phyloP scores from a whole-genome alignment of 2,113 vertebrate genomes.

The Ahaetulla prasina region DNA sequence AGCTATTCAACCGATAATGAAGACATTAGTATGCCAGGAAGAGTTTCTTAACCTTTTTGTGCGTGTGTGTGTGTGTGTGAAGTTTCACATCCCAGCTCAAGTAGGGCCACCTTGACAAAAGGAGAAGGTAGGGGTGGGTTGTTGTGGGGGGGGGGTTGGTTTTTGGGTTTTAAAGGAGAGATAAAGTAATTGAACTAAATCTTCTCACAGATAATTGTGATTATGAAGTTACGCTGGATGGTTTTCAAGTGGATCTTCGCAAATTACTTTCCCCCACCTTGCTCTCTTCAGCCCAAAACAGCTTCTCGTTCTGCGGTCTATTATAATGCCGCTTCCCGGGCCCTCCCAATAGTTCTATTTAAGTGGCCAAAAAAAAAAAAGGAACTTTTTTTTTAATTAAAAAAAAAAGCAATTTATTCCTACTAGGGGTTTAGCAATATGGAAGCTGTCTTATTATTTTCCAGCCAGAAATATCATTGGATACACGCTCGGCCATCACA shows the following conservation, averaged over 20 bases:
- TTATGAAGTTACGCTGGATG: slow-evolving; percentile 60
- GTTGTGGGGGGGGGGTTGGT: too few relatives aligned
- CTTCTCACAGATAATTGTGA: slow-evolving; percentile 69
- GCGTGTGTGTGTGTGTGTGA: neutral
- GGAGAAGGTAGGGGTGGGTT: too few relatives aligned
- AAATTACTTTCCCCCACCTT: slow-evolving; percentile 63
- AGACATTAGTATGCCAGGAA: slow-evolving; percentile 51
- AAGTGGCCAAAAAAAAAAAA: neutral
- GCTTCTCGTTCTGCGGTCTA: slow-evolving; percentile 12
- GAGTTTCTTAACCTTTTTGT: slow-evolving; percentile 50
- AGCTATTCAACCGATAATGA: slow-evolving; percentile 48
- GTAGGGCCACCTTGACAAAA: slow-evolving; percentile 60
- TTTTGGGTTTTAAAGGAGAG: slow-evolving; percentile 27
- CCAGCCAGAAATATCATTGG: neutral
- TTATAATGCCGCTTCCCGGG: neutral
- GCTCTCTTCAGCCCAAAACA: slow-evolving; percentile 37
- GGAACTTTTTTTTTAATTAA: neutral
- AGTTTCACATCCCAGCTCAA: slow-evolving; percentile 53
- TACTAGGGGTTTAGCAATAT: neutral
- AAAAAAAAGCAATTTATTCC: neutral
- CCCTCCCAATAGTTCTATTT: neutral
- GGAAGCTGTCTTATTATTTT: neutral
- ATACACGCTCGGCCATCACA: neutral
- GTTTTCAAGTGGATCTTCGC: slow-evolving; percentile 60
- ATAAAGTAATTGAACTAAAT: slow-evolving; percentile 68